These are phyloP conservation scores for Panthera uncia DNA, from an alignment of 2,113 vertebrate genomes.

Conservation along the genomic window DNA sequence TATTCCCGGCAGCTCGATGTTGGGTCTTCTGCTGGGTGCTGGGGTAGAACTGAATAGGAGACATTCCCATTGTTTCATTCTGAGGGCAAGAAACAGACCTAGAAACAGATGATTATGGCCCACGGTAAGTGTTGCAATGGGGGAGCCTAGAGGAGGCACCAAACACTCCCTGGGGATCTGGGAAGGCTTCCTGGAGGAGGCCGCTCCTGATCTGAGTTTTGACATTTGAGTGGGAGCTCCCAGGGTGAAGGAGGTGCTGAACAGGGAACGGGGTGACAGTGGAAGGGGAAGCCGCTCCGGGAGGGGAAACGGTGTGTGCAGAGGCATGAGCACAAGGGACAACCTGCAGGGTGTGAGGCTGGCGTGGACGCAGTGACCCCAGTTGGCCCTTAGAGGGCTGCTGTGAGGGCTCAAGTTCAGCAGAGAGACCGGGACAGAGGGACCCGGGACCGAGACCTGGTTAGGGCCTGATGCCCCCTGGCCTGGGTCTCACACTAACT, in stretches of 20 bases:
- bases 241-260: neutral
- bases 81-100: neutral
- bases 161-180: neutral
- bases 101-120: neutral
- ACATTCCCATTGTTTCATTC: neutral
- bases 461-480: neutral
- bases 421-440: neutral
- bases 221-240: neutral
- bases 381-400: neutral
- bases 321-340: rapidly evolving
- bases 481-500: neutral
- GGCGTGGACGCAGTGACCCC: rapidly evolving
- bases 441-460: too few species aligned
- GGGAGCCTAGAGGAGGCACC: neutral
- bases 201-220: too few species aligned
- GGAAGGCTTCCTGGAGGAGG: conserved; percentile 30
- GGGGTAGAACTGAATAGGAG: neutral
- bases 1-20: rapidly evolving
- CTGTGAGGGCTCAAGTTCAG: rapidly evolving
- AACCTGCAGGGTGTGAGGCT: neutral
- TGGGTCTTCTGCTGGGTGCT: neutral
- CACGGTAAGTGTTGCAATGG: too few species aligned
- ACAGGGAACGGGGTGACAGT: neutral
- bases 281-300: neutral
- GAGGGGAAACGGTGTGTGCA: neutral